Evolutionary conservation across 2,113 vertebrate species (phyloP).

Genomic region (Hyaena hyaena): DNA sequence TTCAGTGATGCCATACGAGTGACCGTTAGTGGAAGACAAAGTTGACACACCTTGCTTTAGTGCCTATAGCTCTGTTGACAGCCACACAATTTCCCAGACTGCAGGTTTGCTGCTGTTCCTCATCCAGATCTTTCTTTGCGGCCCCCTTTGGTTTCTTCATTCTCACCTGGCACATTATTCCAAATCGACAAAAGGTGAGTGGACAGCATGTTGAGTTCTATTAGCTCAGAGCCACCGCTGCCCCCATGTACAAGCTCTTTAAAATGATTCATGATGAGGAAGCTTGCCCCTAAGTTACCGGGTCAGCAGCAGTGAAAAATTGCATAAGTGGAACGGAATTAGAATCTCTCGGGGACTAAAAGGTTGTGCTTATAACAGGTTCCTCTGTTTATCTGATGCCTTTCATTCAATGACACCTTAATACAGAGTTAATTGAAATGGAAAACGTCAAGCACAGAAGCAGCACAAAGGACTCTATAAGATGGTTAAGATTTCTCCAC

Average conservation of each 20-base stretch:
- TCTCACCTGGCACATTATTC: neutral
- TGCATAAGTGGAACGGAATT: neutral
- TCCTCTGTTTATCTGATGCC: constrained; percentile 32
- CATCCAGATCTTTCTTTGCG: neutral
- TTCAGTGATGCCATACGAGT: neutral
- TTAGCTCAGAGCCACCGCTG: neutral
- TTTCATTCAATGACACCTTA: constrained; percentile 49
- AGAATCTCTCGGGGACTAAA: constrained; percentile 18
- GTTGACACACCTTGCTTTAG: neutral
- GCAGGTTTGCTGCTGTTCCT: neutral
- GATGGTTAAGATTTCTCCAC: neutral
- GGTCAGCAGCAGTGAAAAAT: neutral
- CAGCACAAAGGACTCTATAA: neutral
- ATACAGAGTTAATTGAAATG: constrained; percentile 69
- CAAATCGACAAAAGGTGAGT: neutral
- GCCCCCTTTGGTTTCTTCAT: neutral
- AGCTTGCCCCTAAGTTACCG: neutral
- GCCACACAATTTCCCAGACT: rapidly evolving
- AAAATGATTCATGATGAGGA: neutral
- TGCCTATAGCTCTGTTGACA: neutral
- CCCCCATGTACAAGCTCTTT: neutral
- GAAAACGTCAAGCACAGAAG: constrained; percentile 58
- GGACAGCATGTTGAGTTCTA: neutral
- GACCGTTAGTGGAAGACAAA: neutral
- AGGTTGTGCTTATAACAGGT: constrained; percentile 22